Evolutionary conservation across 2,113 vertebrate species (phyloP).

Genomic region (Sebastes fasciatus): DNA sequence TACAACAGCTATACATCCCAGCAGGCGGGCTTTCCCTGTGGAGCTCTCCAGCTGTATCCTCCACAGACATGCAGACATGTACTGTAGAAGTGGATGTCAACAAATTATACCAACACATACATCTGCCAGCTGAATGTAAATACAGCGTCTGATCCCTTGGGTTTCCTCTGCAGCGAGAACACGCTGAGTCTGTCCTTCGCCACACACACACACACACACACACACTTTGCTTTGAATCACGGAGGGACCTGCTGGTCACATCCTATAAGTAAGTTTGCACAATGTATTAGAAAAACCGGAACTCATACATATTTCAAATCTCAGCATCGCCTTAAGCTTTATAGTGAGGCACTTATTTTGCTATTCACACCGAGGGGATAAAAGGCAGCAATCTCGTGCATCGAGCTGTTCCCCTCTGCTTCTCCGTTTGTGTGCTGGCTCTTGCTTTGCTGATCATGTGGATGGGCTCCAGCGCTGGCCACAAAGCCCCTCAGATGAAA

Average conservation of each 20-base stretch:
- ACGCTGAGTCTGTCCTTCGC: constrained; percentile 5
- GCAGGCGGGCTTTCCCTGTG: constrained; percentile 37
- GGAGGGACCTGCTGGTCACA: constrained; percentile 50
- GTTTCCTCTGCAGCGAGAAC: constrained; percentile 26
- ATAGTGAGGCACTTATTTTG: constrained; percentile 64
- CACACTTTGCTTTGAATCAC: constrained; percentile 38
- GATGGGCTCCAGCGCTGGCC: constrained; percentile 59
- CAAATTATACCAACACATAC: constrained; percentile 46
- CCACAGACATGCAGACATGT: constrained; percentile 1
- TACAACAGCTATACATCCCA: constrained; percentile 22
- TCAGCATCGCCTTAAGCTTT: constrained; percentile 50
- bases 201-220: constrained; percentile 26
- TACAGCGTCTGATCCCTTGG: constrained; percentile 44
- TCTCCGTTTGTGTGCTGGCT: constrained; percentile 55
- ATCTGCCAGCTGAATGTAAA: constrained; percentile 49
- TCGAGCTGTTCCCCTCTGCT: constrained; percentile 53
- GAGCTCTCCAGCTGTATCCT: constrained; percentile 49
- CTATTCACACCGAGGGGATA: constrained; percentile 75
- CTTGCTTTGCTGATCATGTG: constrained; percentile 66
- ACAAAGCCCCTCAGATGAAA: constrained; percentile 72
- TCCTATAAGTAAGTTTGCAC: constrained; percentile 67
- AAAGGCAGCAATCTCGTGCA: constrained; percentile 72
- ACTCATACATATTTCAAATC: constrained; percentile 77
- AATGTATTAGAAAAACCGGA: constrained; percentile 55
- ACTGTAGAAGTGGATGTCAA: constrained; percentile 38